Evolutionary conservation across 2,113 vertebrate species (phyloP).

Genomic region (Scartelaos histophorus): DNA sequence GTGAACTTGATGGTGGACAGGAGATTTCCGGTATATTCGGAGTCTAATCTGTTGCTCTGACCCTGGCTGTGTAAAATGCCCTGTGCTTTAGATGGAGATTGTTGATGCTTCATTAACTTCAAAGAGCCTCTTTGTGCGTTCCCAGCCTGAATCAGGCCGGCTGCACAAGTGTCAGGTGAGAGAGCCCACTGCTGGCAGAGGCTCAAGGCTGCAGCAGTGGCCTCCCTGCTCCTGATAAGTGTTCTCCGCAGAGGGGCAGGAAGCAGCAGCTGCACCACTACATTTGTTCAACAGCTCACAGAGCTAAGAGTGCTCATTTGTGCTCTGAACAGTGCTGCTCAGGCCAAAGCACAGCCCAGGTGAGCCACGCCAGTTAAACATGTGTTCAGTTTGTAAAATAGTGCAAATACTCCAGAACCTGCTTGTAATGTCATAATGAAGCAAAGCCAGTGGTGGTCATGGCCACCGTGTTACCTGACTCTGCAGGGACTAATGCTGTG

Average conservation of each 20-base stretch:
- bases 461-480: not conserved
- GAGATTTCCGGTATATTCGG: slow-evolving; percentile 6
- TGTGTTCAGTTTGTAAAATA: slow-evolving; percentile 1
- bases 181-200: slow-evolving; percentile 50
- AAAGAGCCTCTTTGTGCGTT: slow-evolving; percentile 56
- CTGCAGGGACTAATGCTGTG: not conserved
- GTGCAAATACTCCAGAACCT: not conserved
- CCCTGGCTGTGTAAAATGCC: slow-evolving; percentile 49
- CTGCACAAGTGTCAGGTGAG: slow-evolving; percentile 46
- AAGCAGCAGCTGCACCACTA: slow-evolving; percentile 12
- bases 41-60: slow-evolving; percentile 35
- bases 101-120: slow-evolving; percentile 69
- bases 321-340: not conserved
- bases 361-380: not conserved
- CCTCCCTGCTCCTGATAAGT: slow-evolving; percentile 26
- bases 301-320: slow-evolving; percentile 11
- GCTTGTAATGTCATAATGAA: not conserved
- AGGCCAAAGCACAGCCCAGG: not conserved
- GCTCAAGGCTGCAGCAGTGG: slow-evolving; percentile 53
- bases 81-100: slow-evolving; percentile 40
- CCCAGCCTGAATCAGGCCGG: slow-evolving; percentile 39
- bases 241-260: slow-evolving; percentile 36
- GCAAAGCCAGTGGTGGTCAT: not conserved
- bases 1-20: slow-evolving; percentile 20
- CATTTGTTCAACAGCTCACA: slow-evolving; percentile 16